phyloP scores from a whole-genome alignment of 2,113 vertebrate species.

The Pyxicephalus adspersus region DNA sequence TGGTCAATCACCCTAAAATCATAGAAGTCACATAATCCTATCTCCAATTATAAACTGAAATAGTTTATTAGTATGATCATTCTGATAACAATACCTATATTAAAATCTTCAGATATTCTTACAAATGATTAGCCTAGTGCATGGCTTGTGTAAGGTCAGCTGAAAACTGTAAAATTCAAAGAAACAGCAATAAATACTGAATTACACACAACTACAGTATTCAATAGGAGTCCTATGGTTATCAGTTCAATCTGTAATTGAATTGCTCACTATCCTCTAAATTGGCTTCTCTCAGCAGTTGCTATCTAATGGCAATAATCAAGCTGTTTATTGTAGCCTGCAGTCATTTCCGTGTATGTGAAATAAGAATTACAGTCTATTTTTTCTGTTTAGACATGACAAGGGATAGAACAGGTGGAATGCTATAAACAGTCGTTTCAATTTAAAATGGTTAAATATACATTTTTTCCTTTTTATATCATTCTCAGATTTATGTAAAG shows the following conservation, averaged over 20 bases:
- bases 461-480: too few species aligned
- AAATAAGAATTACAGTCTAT: background rate
- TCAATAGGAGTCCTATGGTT: background rate
- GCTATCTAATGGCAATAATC: constrained; percentile 1
- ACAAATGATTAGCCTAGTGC: too few species aligned
- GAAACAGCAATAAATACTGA: background rate
- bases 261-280: background rate
- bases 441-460: too few species aligned
- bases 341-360: background rate
- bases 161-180: too few species aligned
- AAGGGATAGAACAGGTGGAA: background rate
- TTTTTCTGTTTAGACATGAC: constrained; percentile 1
- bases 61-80: too few species aligned
- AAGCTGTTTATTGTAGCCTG: background rate
- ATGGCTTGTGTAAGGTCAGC: too few species aligned
- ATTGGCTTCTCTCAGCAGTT: constrained; percentile 21
- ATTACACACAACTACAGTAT: background rate
- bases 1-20: too few species aligned
- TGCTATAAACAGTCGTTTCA: background rate
- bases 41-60: too few species aligned
- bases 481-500: too few species aligned
- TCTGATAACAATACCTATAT: too few species aligned
- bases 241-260: background rate
- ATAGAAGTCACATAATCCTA: too few species aligned
- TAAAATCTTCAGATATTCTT: too few species aligned